Base-by-base conservation (phyloP, 2,888 invertebrate species). In the Tenthredo distinguenda region DNA sequence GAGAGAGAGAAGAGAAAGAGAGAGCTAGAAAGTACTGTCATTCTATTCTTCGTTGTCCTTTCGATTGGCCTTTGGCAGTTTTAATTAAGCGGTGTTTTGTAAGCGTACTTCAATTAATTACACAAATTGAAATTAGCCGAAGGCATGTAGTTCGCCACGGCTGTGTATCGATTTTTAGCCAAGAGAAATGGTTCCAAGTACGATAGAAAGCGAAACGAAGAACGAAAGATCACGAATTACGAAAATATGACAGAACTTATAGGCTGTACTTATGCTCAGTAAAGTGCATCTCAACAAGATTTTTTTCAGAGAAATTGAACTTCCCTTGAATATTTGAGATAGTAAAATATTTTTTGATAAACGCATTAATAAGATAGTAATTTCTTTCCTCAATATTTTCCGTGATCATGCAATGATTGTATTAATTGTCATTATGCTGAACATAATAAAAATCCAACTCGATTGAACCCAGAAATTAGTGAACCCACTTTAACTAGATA, bases 51-150 rank as follows among this genome's bases (percentile, higher is more conserved):
- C 15, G 37, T 84, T 74, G 85, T 86, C 82, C 47, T 77, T 79
- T 74, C 83, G 50, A 81, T 62, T 72, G 84, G 86, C 85, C 83
- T 74, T 82, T 79, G 87, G 86, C 79, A 82, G 83, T 86, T 86
- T 86, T 86, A 86, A 87, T 86, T 85, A 86, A 84, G 85, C 58
- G 21, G 55, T 72, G 82, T 81, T 85, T 81, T 85, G 82, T 79
- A 62, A 81, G 82, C 84, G 58, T 71, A 83, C 86, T 84, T 87
- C 87, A 86, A 88, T 88, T 88, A 86, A 87, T 87, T 88, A 87
- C 83, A 84, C 84, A 86, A 87, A 83, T 84, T 85, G 84, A 86
- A 84, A 87, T 86, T 82, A 85, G 62, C 85, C 86, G 65, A 34
- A 83, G 72, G 83, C 82, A 85, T 55, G 31, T 79, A 50, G 31